A percentile compares a stretch with the other conserved stretches of the same genome.
Conservation (phyloP, 2,797 vertebrate genomes). For the Crocidura indochinensis region DNA sequence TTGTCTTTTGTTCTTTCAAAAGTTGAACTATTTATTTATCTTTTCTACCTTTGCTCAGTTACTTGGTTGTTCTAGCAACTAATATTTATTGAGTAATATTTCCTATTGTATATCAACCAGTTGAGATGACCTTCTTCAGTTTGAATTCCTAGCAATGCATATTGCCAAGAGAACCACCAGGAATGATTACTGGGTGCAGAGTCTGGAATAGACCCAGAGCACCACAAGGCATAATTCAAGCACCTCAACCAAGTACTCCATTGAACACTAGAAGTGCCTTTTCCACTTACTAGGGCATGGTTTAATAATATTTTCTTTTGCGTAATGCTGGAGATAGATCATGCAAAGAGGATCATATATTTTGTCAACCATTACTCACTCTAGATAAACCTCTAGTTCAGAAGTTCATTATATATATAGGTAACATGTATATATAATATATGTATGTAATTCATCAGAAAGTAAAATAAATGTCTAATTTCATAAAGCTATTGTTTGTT, state of each 20-base stretch:
- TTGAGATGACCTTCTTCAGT: background rate
- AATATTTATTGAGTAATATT: background rate
- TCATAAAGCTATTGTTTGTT: background rate
- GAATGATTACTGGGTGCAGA: too few relatives aligned
- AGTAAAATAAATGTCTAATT: background rate
- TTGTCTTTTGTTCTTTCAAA: too few relatives aligned
- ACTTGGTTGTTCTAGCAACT: background rate
- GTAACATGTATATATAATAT: too few relatives aligned
- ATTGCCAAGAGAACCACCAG: too few relatives aligned
- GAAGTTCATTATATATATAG: background rate
- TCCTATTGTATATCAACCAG: background rate
- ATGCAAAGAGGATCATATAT: background rate
- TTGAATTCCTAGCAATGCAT: too few relatives aligned
- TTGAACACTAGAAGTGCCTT: background rate
- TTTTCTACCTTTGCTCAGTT: background rate
- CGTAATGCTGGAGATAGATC: background rate
- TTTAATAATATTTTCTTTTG: constrained; percentile 2
- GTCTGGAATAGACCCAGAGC: too few relatives aligned
- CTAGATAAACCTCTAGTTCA: constrained; percentile 1
- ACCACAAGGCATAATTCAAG: too few relatives aligned
- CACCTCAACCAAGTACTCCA: too few relatives aligned
- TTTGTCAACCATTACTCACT: background rate
- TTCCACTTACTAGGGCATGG: background rate
- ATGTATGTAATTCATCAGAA: background rate
- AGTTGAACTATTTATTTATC: background rate